Evolutionary conservation across 2,113 vertebrate genomes (phyloP), one percentile per base, ranked within the genome.

Genomic region (Gallinago media): DNA sequence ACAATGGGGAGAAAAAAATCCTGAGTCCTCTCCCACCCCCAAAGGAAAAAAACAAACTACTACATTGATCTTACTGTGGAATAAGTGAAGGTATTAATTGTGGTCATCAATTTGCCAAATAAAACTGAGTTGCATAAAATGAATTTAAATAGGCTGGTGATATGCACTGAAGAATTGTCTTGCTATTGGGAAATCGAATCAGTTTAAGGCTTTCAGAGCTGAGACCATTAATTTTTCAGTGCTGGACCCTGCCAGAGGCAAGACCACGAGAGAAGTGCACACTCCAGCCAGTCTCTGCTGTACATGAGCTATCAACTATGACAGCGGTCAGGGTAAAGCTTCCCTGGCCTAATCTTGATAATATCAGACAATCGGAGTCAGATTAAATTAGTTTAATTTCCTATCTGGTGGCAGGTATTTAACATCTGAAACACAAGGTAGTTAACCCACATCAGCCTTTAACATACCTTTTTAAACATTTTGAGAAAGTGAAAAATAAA

Each of bases 201-300:
- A 55, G 22, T 46, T 54, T 46, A 74, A 59, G 47, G 17, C 15
- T 85, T 83, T 27, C 38, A 76, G 34, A 76, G 40, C 31, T 86
- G 44, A 86, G 58, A 67, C 12, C 26, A n/a, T 52, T 23, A 46
- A 84, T 73, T 73, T 80, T 8, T 42, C 32, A 44, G 26, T 19
- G 20, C 20, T 34, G 55, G 59, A 23, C 6, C 0, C n/a, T 74
- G 46, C 22, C 50, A 76, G 74, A 34, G 80, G 63, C 23, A 65
- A 62, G 19, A 55, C 27, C 3, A 5, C 1, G 5, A 50, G 9
- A 59, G 38, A 50, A 75, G 31, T 26, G 38, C 0, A 0, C 8
- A 22, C 7, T 81, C 31, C 55, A 59, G 40, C 6, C 36, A 29
- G 50, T 58, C 21, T 20, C 38, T 85, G 34, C 12, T 40, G 16